Evolutionary conservation across 2,797 vertebrate species (phyloP).

Genomic region (Urophycis tenuis): DNA sequence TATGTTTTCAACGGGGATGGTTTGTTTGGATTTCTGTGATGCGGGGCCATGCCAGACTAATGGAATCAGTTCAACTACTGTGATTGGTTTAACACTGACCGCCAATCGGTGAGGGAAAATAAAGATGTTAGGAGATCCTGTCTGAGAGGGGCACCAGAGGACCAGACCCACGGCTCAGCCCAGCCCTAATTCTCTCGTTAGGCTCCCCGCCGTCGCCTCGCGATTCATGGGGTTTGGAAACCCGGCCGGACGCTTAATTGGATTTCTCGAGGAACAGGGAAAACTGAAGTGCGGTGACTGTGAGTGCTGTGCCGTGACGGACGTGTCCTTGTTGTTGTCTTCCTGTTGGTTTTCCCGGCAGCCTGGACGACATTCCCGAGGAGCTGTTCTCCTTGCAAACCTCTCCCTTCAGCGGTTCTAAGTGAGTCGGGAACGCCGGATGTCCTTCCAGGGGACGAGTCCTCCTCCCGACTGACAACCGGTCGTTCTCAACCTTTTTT

Average conservation of each 20-base stretch:
- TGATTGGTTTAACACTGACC: slow-evolving; percentile 1
- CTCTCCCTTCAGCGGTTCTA: slow-evolving; percentile 70
- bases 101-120: not conserved
- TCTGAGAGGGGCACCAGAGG: not conserved
- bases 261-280: not conserved
- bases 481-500: slow-evolving; percentile 54
- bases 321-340: slow-evolving; percentile 61
- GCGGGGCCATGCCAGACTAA: not conserved
- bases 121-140: not conserved
- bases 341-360: slow-evolving; percentile 65
- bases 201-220: not conserved
- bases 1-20: not conserved
- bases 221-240: not conserved
- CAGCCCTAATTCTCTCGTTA: not conserved
- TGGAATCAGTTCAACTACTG: not conserved
- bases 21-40: not conserved
- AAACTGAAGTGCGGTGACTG: not conserved
- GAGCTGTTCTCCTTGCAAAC: slow-evolving; percentile 67
- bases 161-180: not conserved
- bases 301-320: slow-evolving; percentile 36
- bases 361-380: slow-evolving; percentile 75
- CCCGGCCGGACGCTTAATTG: not conserved
- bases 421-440: slow-evolving; percentile 70
- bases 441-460: slow-evolving; percentile 35
- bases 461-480: slow-evolving; percentile 32